Conservation (phyloP, 1,140 invertebrate species). For the Sitophilus oryzae region DNA sequence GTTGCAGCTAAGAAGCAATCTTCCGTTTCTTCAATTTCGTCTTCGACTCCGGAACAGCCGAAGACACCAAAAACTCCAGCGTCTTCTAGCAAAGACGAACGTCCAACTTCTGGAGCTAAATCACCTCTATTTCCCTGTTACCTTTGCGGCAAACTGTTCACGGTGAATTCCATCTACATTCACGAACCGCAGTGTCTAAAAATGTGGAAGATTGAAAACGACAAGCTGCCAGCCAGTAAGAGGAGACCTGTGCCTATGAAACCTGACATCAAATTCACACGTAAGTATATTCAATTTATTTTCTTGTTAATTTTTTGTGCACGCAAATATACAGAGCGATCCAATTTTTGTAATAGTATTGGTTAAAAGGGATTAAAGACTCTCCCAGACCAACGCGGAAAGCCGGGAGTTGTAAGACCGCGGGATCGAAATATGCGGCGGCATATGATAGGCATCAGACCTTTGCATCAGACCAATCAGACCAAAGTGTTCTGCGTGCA, state of each 20-base stretch:
- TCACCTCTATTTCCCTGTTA: constrained; percentile 56
- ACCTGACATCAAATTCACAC: constrained; percentile 53
- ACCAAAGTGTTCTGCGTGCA: too few species aligned
- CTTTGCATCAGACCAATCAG: too few species aligned
- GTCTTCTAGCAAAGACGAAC: constrained; percentile 21
- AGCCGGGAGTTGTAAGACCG: too few species aligned
- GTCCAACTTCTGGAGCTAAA: constrained; percentile 31
- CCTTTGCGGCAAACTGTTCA: constrained; percentile 69
- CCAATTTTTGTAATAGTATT: too few species aligned
- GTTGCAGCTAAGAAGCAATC: too few species aligned
- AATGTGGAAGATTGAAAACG: constrained; percentile 67
- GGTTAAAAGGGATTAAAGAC: too few species aligned
- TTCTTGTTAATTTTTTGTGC: too few species aligned
- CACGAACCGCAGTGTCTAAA: constrained; percentile 74
- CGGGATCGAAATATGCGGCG: too few species aligned
- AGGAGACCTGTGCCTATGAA: constrained; percentile 56
- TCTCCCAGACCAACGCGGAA: too few species aligned
- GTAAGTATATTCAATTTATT: too few species aligned
- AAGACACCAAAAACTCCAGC: background rate
- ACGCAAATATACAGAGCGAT: too few species aligned
- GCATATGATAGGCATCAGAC: too few species aligned
- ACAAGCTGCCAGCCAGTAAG: constrained; percentile 54
- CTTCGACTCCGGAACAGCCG: background rate
- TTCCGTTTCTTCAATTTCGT: background rate
- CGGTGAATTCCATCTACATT: constrained; percentile 62